Conservation (phyloP, 1,140 invertebrate species). For the Megathymus violae region DNA sequence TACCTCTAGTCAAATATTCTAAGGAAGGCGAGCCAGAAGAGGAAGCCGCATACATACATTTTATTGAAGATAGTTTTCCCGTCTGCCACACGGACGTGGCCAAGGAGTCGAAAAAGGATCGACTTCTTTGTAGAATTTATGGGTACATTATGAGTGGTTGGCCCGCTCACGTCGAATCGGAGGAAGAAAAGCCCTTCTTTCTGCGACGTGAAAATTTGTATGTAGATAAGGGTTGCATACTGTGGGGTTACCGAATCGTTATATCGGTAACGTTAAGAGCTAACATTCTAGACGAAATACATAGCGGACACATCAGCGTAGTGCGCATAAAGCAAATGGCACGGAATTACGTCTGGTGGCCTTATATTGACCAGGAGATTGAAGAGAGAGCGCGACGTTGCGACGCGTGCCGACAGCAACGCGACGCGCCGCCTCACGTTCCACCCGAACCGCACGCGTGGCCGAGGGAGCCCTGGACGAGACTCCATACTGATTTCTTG, state of each 20-base stretch:
- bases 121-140: slow-evolving; percentile 36
- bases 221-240: slow-evolving; percentile 32
- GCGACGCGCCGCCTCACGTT: slow-evolving; percentile 30
- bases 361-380: slow-evolving; percentile 71
- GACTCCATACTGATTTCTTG: too few relatives aligned
- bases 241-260: slow-evolving; percentile 52
- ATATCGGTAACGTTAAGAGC: slow-evolving; percentile 27
- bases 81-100: slow-evolving; percentile 27
- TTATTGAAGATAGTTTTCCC: slow-evolving; percentile 11
- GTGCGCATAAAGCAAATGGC: slow-evolving; percentile 56
- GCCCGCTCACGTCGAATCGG: slow-evolving; percentile 20
- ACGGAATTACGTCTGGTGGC: slow-evolving; percentile 79
- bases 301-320: slow-evolving; percentile 45
- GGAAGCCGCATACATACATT: slow-evolving; percentile 5
- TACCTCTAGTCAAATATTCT: background rate
- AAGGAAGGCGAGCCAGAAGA: too few relatives aligned
- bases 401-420: slow-evolving; percentile 39
- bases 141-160: slow-evolving; percentile 40
- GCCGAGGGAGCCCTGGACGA: too few relatives aligned
- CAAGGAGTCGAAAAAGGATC: slow-evolving; percentile 25
- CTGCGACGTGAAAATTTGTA: slow-evolving; percentile 34
- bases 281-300: slow-evolving; percentile 49
- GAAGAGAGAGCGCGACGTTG: slow-evolving; percentile 64
- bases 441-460: slow-evolving; percentile 31
- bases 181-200: slow-evolving; percentile 5